phyloP scores from a whole-genome alignment of 2,888 invertebrate species.

The Seira musarum region DNA sequence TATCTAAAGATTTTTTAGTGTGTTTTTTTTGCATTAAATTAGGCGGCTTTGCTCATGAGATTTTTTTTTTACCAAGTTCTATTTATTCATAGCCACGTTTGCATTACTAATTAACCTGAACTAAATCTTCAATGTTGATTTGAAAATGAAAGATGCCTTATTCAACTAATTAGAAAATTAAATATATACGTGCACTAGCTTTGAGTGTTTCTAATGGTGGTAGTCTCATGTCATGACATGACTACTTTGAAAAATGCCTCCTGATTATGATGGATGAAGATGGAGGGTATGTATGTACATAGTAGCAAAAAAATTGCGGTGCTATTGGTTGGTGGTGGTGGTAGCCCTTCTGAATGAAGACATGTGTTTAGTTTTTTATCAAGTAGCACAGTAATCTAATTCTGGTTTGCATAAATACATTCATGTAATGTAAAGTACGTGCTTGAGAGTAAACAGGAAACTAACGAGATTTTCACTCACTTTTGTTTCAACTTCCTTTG shows the following conservation, averaged over 20 bases:
- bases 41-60: too few species aligned
- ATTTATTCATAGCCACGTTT: constrained; percentile 35
- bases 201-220: too few species aligned
- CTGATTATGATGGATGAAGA: constrained; percentile 20
- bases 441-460: constrained; percentile 54
- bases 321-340: too few species aligned
- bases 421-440: not conserved
- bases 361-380: constrained; percentile 25
- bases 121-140: constrained; percentile 37
- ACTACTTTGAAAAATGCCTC: too few species aligned
- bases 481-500: constrained; percentile 48
- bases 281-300: not conserved
- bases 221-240: too few species aligned
- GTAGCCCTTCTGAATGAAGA: not conserved
- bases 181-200: too few species aligned
- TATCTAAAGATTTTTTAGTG: too few species aligned
- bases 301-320: not conserved
- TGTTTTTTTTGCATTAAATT: too few species aligned
- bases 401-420: constrained; percentile 27
- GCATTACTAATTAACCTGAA: constrained; percentile 46
- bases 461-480: constrained; percentile 50
- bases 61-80: too few species aligned
- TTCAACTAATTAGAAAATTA: constrained; percentile 37
- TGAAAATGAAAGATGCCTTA: constrained; percentile 36
- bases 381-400: constrained; percentile 48